A percentile compares a stretch with the other conserved stretches of the same genome.
Evolutionary conservation across 2,888 invertebrate species (phyloP).

Genomic region (Clunio marinus): DNA sequence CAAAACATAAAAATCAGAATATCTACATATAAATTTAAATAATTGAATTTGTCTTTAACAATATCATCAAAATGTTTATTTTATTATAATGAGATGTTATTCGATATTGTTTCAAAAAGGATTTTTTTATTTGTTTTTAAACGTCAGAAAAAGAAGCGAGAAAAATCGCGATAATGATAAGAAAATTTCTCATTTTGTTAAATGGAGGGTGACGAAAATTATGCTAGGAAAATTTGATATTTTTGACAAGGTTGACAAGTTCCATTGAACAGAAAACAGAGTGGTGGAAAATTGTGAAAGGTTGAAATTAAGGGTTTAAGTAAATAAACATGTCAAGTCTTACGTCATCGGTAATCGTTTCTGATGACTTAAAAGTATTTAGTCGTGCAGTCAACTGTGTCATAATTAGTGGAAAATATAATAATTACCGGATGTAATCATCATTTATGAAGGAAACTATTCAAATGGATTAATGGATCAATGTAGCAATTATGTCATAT

Average conservation of each 20-base stretch:
- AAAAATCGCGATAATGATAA: slow-evolving; percentile 34
- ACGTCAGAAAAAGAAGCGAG: background rate
- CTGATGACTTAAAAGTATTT: background rate
- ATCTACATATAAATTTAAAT: slow-evolving; percentile 9
- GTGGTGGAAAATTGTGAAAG: too few relatives aligned
- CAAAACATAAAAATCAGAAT: background rate
- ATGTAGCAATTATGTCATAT: background rate
- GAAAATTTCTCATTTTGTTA: slow-evolving; percentile 29
- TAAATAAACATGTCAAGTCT: too few relatives aligned
- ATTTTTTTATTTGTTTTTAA: background rate
- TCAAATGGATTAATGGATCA: background rate
- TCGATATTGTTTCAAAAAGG: slow-evolving; percentile 19
- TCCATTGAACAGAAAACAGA: too few relatives aligned
- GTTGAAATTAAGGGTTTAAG: too few relatives aligned
- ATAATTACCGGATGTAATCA: slow-evolving; percentile 35
- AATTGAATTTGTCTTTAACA: slow-evolving; percentile 26
- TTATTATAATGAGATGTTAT: slow-evolving; percentile 35
- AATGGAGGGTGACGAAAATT: slow-evolving; percentile 30
- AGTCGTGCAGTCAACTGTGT: background rate
- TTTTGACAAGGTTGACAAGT: slow-evolving; percentile 21
- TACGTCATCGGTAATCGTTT: background rate
- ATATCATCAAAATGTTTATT: slow-evolving; percentile 6
- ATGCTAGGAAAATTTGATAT: slow-evolving; percentile 27
- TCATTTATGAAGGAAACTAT: background rate
- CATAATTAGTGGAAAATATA: slow-evolving; percentile 23